These are phyloP conservation scores for Sitobion miscanthi DNA, from an alignment of 1,140 invertebrate genomes.

Conservation along the genomic window DNA sequence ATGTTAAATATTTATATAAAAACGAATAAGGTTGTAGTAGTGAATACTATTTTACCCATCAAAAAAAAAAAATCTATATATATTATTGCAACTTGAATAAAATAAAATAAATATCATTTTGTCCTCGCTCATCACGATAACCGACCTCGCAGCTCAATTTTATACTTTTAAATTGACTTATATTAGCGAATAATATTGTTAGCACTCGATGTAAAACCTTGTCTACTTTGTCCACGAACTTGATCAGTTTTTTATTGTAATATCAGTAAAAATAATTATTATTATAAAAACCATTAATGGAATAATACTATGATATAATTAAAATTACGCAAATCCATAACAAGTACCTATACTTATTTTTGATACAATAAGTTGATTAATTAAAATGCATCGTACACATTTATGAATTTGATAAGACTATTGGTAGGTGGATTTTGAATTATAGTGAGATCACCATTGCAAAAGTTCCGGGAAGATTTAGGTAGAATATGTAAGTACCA, in stretches of 20 bases:
- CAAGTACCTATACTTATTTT: not conserved
- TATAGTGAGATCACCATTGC: too few relatives aligned
- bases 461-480: not conserved
- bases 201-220: not conserved
- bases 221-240: not conserved
- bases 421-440: not conserved
- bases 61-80: not conserved
- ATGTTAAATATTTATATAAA: not conserved
- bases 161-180: conserved; percentile 13
- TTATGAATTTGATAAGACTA: not conserved
- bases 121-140: not conserved
- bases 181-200: not conserved
- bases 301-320: not conserved
- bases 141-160: not conserved
- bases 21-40: not conserved
- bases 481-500: not conserved
- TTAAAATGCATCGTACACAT: not conserved
- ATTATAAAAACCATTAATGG: not conserved
- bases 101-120: conserved; percentile 9
- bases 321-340: not conserved
- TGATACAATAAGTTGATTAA: not conserved
- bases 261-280: not conserved
- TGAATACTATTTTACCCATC: not conserved
- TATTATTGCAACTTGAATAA: not conserved
- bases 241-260: not conserved